Conservation (phyloP, 1,140 invertebrate species). For the Leptinotarsa lineolata region DNA sequence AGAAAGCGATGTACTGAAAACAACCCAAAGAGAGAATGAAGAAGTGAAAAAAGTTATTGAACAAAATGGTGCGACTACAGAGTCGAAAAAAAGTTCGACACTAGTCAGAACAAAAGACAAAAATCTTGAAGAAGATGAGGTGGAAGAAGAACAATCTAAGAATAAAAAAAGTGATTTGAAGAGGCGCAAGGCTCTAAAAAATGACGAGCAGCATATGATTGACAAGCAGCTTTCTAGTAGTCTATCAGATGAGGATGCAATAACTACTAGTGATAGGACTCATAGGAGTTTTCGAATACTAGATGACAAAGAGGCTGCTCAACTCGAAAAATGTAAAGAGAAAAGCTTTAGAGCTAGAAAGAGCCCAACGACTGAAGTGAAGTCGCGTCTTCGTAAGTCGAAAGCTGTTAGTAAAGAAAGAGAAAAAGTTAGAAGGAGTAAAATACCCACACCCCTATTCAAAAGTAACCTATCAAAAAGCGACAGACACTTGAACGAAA, state of each 20-base stretch:
- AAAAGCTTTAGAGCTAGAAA: slow-evolving; percentile 12
- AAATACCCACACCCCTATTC: slow-evolving; percentile 47
- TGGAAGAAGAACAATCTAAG: too few relatives aligned
- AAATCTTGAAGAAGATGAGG: too few relatives aligned
- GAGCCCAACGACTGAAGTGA: background rate
- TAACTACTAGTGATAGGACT: background rate
- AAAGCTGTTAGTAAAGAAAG: slow-evolving; percentile 23
- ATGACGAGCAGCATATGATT: too few relatives aligned
- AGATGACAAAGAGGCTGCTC: slow-evolving; percentile 35
- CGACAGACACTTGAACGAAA: slow-evolving; percentile 44
- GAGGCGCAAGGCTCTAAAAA: too few relatives aligned
- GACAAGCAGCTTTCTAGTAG: background rate
- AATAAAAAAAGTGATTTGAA: too few relatives aligned
- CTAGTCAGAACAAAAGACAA: background rate
- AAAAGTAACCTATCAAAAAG: slow-evolving; percentile 47
- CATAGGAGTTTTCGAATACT: slow-evolving; percentile 51
- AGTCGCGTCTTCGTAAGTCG: slow-evolving; percentile 9
- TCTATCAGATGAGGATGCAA: background rate
- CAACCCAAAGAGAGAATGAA: slow-evolving; percentile 30
- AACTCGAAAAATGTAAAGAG: slow-evolving; percentile 14
- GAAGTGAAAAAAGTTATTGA: slow-evolving; percentile 34
- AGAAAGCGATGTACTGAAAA: slow-evolving; percentile 30
- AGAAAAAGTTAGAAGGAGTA: slow-evolving; percentile 33
- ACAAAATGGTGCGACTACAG: background rate
- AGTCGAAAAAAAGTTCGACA: slow-evolving; percentile 16